Percentiles rank a stretch among this genome's conserved stretches.
Conservation (phyloP, 2,113 vertebrate species). For the Sander vitreus region DNA sequence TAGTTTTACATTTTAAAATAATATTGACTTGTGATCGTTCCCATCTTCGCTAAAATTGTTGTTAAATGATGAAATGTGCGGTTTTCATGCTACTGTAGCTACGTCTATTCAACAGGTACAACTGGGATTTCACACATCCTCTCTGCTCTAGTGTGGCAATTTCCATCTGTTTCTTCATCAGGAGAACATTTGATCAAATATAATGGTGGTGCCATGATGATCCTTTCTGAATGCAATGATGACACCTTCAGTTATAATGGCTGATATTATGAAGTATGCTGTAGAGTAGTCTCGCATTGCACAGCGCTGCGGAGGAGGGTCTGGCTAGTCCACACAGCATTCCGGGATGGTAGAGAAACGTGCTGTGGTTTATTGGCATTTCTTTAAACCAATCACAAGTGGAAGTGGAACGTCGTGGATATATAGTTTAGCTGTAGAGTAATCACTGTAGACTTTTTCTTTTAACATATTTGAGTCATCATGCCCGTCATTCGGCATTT, state of each 20-base stretch:
- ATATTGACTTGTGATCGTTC: background rate
- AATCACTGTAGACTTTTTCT: too few species aligned
- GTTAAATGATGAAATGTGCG: background rate
- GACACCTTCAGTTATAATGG: background rate
- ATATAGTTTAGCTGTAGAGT: too few species aligned
- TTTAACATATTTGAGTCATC: background rate
- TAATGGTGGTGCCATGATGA: background rate
- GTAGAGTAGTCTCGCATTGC: background rate
- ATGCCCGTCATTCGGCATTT: background rate
- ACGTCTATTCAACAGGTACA: background rate
- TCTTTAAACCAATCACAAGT: too few species aligned
- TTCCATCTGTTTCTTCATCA: constrained; percentile 19
- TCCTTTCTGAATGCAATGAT: constrained; percentile 32
- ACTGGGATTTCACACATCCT: constrained; percentile 16
- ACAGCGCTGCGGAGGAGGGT: too few species aligned
- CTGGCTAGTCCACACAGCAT: too few species aligned
- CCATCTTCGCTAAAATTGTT: background rate
- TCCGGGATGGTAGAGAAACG: too few species aligned
- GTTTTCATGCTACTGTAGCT: background rate
- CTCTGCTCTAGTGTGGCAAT: constrained; percentile 9
- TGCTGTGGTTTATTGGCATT: too few species aligned
- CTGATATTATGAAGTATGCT: constrained; percentile 1
- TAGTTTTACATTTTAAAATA: background rate
- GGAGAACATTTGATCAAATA: background rate
- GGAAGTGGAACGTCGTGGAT: too few species aligned